phyloP scores from a whole-genome alignment of 2,888 invertebrate species.

The Noctua comes region DNA sequence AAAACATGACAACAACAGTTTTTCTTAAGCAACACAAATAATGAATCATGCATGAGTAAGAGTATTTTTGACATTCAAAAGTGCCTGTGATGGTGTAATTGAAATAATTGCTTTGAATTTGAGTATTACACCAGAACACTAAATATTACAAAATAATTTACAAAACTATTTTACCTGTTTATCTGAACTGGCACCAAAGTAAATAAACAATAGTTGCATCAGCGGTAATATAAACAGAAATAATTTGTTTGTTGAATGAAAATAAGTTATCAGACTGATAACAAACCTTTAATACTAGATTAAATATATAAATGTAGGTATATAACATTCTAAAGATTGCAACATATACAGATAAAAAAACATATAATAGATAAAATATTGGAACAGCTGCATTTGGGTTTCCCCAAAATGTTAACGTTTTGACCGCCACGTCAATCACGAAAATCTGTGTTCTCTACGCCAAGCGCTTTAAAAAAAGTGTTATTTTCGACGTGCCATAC shows the following conservation, averaged over 20 bases:
- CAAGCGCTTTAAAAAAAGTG: no score
- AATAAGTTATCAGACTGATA: slow-evolving; percentile 42
- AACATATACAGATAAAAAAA: not conserved
- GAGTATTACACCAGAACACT: not conserved
- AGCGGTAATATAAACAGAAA: slow-evolving; percentile 1
- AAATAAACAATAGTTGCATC: slow-evolving; percentile 45
- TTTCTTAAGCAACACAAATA: not conserved
- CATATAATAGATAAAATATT: slow-evolving; percentile 7
- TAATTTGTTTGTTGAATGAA: slow-evolving; percentile 20
- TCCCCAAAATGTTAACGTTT: not conserved
- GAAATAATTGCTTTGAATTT: no score
- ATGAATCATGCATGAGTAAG: not conserved
- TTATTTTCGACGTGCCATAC: no score
- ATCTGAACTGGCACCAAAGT: slow-evolving; percentile 19
- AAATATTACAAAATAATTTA: not conserved
- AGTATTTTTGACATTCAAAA: no score
- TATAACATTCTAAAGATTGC: slow-evolving; percentile 13
- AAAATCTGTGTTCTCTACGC: no score
- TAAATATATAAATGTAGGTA: not conserved
- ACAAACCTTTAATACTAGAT: slow-evolving; percentile 11
- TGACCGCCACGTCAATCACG: no score
- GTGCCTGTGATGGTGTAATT: no score
- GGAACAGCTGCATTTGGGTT: not conserved
- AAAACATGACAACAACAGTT: not conserved
- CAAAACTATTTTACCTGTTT: slow-evolving; percentile 7